A percentile compares a stretch with the other conserved stretches of the same genome.
Conservation (phyloP, 2,113 vertebrate genomes). For the Cyprinodon tularosa region DNA sequence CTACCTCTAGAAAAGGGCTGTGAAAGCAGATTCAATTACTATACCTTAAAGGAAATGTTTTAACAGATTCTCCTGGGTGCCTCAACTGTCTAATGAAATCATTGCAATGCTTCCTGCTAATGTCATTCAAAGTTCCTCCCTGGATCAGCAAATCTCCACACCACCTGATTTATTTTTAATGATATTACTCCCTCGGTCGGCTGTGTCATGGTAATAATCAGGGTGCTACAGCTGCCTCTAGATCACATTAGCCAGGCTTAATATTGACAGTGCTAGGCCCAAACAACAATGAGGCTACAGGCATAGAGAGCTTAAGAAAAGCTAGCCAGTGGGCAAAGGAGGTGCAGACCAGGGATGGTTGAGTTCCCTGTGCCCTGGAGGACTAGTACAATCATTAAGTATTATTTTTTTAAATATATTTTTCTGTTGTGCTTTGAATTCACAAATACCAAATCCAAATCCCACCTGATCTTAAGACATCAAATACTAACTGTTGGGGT, state of each 20-base stretch:
- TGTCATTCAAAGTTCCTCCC: conserved; percentile 76
- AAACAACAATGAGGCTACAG: conserved; percentile 79
- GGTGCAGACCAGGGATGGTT: conserved; percentile 74
- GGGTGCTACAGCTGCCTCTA: conserved; percentile 84
- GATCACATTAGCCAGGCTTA: conserved; percentile 86
- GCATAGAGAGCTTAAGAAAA: conserved; percentile 78
- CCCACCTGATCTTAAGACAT: conserved; percentile 59
- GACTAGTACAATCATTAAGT: conserved; percentile 79
- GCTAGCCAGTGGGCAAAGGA: conserved; percentile 77
- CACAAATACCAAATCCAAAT: conserved; percentile 57
- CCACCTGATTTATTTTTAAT: conserved; percentile 89
- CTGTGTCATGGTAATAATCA: conserved; percentile 86
- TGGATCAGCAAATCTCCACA: conserved; percentile 82
- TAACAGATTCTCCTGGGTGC: conserved; percentile 78
- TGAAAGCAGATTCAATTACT: conserved; percentile 79
- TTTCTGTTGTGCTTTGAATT: conserved; percentile 67
- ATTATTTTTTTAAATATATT: conserved; percentile 46
- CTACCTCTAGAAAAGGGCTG: conserved; percentile 58
- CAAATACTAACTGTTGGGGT: conserved; percentile 66
- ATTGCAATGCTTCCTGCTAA: conserved; percentile 76
- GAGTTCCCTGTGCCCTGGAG: conserved; percentile 81
- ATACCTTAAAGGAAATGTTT: conserved; percentile 75
- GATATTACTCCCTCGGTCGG: conserved; percentile 83
- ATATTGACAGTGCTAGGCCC: conserved; percentile 81
- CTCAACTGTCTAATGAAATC: conserved; percentile 83